A percentile compares a stretch with the other conserved stretches of the same genome.
Evolutionary conservation across 2,888 invertebrate species (phyloP).

Genomic region (Osmoderma eremita): DNA sequence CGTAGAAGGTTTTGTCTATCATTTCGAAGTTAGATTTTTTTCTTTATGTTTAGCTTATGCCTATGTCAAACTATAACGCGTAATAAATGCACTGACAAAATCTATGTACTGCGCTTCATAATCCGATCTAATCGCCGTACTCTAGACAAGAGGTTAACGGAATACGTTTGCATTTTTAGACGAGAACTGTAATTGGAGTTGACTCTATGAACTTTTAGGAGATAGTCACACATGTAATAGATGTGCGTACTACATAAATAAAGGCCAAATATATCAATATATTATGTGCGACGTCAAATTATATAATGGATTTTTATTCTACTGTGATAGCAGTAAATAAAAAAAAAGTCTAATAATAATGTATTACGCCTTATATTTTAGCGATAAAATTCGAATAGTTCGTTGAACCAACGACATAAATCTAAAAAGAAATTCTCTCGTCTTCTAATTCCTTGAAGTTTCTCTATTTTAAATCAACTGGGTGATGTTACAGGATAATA

Average conservation of each 20-base stretch:
- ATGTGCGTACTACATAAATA: not conserved
- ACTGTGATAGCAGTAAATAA: no score
- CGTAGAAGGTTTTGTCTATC: conserved; percentile 4
- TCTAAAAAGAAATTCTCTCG: conserved; percentile 7
- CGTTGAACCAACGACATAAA: conserved; percentile 23
- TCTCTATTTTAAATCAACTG: no score
- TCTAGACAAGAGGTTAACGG: conserved; percentile 5
- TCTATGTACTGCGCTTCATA: no score
- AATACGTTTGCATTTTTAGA: conserved; percentile 19
- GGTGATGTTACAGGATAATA: no score
- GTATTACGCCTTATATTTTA: not conserved
- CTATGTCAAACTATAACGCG: no score
- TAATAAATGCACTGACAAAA: no score
- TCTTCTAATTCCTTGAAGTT: not conserved
- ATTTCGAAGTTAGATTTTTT: not conserved
- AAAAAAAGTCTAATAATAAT: not conserved
- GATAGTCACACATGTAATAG: conserved; percentile 20
- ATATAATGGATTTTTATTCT: conserved; percentile 15
- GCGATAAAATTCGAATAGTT: conserved; percentile 20
- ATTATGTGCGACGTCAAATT: not conserved
- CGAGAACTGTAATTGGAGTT: not conserved
- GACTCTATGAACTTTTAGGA: conserved; percentile 10
- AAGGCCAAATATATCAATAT: conserved; percentile 2
- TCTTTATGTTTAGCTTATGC: not conserved
- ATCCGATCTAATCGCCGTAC: not conserved